Evolutionary conservation across 2,113 vertebrate genomes (phyloP), one percentile per base, ranked within the genome.

Genomic region (Gopherus flavomarginatus): DNA sequence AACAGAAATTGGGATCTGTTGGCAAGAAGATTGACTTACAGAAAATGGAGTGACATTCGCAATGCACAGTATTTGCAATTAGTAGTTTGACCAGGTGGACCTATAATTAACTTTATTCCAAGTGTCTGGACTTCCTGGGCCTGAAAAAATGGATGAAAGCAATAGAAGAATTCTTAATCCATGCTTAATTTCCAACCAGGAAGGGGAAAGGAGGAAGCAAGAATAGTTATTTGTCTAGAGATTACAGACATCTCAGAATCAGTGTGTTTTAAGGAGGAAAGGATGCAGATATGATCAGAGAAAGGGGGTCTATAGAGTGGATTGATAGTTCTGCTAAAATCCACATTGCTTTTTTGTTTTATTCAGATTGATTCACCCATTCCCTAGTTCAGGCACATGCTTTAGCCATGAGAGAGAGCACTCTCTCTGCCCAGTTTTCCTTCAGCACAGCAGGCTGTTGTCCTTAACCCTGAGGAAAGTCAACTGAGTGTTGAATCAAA

Each of bases 121-220:
- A 88, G 47, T 47, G 42, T 90, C 52, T 54, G 87, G 69, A 86
- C 26, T 81, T 93, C 22, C 4, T 59, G 27, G 87, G 3, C 79
- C 47, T 92, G 89, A 38, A 77, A 26, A 95, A 85, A 72, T 91
- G 52, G 80, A 26, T 69, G 50, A 26, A 89, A 94, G 79, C 42
- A 54, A 81, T 0, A 77, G 1, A 81, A 54, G 19, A 69, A 69
- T 35, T 69, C 14, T n/a, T 21, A n/a, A 69, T 69, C 14, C 62
- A 47, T 29, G 24, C 31, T 44, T 85, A 29, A 29, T 27, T 29
- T 19, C 1, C 22, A 21, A 38, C 8, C 7, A 57, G 65, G 87
- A 14, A 13, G 91, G 86, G 2, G 38, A 14, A 78, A 13, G 14
- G 54, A 13, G 59, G 35, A 82, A 75, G 21, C 3, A 84, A 42